These are phyloP conservation scores for Pungitius pungitius DNA, from an alignment of 2,113 vertebrate genomes.

Conservation along the genomic window DNA sequence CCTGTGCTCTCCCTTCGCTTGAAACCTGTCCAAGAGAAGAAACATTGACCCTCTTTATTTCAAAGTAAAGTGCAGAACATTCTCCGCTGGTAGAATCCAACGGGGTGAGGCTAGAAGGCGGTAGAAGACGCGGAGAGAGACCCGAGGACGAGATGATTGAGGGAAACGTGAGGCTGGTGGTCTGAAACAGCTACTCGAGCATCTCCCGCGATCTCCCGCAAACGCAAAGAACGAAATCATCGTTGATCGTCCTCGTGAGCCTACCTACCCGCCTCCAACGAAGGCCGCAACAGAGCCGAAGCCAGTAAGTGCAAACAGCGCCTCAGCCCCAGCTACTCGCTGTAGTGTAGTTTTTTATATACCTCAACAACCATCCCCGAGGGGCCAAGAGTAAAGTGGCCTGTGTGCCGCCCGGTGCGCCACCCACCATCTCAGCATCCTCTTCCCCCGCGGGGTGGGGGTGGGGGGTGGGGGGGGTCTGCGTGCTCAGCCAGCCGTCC, in stretches of 20 bases:
- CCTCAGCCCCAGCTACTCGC: neutral
- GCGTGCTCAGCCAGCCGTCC: conserved; percentile 48
- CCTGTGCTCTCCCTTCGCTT: neutral
- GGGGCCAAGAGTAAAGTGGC: conserved; percentile 32
- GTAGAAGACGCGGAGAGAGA: neutral
- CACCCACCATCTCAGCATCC: conserved; percentile 54
- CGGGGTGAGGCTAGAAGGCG: neutral
- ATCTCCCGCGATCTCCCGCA: neutral
- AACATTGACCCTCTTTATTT: conserved; percentile 12
- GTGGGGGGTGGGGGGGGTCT: conserved; percentile 14
- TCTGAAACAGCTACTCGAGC: neutral
- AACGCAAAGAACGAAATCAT: no score
- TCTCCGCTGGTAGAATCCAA: neutral
- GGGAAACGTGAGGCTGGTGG: neutral
- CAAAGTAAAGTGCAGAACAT: conserved; percentile 2
- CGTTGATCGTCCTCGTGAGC: no score
- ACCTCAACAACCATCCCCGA: conserved; percentile 23
- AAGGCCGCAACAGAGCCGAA: neutral
- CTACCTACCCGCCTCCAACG: conserved; percentile 14
- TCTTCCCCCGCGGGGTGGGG: conserved; percentile 30
- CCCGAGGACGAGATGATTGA: neutral
- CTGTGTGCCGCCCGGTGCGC: conserved; percentile 10
- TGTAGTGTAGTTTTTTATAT: no score
- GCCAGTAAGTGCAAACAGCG: conserved; percentile 15
- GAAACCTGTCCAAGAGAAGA: neutral